Evolutionary conservation across 2,113 vertebrate species (phyloP).

Genomic region (Vombatus ursinus): DNA sequence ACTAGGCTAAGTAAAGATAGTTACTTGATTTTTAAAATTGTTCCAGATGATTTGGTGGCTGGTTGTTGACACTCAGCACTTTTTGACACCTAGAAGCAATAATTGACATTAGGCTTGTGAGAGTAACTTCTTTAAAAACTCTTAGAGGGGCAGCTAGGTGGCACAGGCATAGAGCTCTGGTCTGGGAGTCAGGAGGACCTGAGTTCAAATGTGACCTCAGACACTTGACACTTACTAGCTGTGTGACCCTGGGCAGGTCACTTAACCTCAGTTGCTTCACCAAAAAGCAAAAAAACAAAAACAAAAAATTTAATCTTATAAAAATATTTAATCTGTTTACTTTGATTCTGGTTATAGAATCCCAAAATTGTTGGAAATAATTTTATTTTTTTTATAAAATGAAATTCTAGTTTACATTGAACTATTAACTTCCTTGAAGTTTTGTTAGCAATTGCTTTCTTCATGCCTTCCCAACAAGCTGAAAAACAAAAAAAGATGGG

Average conservation of each 20-base stretch:
- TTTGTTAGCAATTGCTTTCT: background rate
- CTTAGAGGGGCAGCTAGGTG: background rate
- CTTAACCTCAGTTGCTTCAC: too few relatives aligned
- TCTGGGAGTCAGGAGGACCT: too few relatives aligned
- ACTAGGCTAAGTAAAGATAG: background rate
- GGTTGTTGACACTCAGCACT: background rate
- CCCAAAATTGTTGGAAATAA: background rate
- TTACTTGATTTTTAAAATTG: background rate
- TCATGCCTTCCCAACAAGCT: background rate
- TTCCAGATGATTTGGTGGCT: background rate
- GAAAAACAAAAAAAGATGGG: background rate
- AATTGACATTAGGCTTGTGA: background rate
- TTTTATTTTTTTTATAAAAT: background rate
- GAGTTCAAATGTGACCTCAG: too few relatives aligned
- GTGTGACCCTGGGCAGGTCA: too few relatives aligned
- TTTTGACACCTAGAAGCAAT: background rate
- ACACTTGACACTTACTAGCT: too few relatives aligned
- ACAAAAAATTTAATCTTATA: too few relatives aligned
- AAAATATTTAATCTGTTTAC: background rate
- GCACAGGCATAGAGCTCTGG: too few relatives aligned
- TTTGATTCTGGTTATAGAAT: background rate
- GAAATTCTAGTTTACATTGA: background rate
- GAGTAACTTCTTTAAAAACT: background rate
- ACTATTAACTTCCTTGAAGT: background rate
- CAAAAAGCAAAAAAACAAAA: too few relatives aligned